phyloP scores from a whole-genome alignment of 2,113 vertebrate genomes.

The Aptenodytes patagonicus region DNA sequence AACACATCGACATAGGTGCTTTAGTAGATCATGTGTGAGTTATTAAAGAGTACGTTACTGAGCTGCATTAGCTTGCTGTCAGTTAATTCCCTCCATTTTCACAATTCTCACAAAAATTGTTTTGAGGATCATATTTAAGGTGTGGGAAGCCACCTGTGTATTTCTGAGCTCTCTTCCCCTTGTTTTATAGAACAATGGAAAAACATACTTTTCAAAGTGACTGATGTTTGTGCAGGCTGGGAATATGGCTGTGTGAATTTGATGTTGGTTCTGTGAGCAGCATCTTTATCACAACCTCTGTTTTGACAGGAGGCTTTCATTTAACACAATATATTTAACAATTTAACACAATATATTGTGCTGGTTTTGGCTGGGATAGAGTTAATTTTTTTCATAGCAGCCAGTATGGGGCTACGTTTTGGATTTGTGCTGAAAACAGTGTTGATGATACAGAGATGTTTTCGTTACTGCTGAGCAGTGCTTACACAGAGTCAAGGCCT shows the following conservation, averaged over 20 bases:
- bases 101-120: not conserved
- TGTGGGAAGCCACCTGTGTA: not conserved
- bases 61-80: not conserved
- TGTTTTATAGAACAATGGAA: not conserved
- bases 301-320: constrained; percentile 36
- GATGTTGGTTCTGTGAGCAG: not conserved
- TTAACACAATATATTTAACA: too few relatives aligned
- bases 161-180: not conserved
- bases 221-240: not conserved
- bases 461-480: too few relatives aligned
- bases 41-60: not conserved
- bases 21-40: not conserved
- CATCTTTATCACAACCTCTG: not conserved
- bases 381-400: too few relatives aligned
- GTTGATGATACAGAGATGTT: too few relatives aligned
- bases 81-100: not conserved
- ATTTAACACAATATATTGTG: too few relatives aligned
- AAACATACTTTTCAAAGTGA: not conserved
- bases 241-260: not conserved
- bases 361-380: too few relatives aligned
- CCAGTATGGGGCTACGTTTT: too few relatives aligned
- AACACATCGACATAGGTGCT: not conserved
- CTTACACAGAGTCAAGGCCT: too few relatives aligned
- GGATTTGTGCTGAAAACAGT: too few relatives aligned
- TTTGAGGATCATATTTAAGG: not conserved